Evolutionary conservation across 1,140 invertebrate genomes (phyloP).

Genomic region (Teleopsis dalmanni): DNA sequence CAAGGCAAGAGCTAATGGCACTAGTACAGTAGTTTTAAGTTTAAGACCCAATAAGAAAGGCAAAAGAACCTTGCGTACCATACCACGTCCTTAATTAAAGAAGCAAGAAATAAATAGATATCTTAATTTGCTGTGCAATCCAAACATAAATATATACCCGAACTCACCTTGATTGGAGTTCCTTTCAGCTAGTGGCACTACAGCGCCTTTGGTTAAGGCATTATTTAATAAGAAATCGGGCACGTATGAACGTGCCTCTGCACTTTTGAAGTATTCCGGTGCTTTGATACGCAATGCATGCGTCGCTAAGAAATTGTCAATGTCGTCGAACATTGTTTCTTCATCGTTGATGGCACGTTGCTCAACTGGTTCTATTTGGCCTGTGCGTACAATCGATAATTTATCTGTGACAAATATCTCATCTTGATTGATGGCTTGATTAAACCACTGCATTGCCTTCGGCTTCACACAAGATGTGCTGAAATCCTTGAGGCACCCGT

Average conservation of each 20-base stretch:
- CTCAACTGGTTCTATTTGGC: conserved; percentile 21
- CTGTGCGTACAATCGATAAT: conserved; percentile 58
- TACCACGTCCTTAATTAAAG: conserved; percentile 53
- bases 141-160: conserved; percentile 16
- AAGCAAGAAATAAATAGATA: background rate
- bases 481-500: conserved; percentile 55
- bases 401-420: conserved; percentile 66
- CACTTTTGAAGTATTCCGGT: conserved; percentile 51
- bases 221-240: conserved; percentile 58
- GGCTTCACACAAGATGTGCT: conserved; percentile 65
- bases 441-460: conserved; percentile 65
- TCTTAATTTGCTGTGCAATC: conserved; percentile 10
- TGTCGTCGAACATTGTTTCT: conserved; percentile 51
- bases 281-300: conserved; percentile 58
- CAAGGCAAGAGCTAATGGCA: conserved; percentile 67
- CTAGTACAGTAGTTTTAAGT: conserved; percentile 73
- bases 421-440: conserved; percentile 55
- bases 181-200: conserved; percentile 58
- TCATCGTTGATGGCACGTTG: conserved; percentile 16
- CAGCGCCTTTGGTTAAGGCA: conserved; percentile 56
- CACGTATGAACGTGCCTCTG: conserved; percentile 52
- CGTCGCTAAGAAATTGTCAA: conserved; percentile 57
- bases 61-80: conserved; percentile 74
- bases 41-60: conserved; percentile 77
- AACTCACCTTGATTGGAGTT: conserved; percentile 51